phyloP scores from a whole-genome alignment of 2,797 vertebrate species.

The Etheostoma nigrum region DNA sequence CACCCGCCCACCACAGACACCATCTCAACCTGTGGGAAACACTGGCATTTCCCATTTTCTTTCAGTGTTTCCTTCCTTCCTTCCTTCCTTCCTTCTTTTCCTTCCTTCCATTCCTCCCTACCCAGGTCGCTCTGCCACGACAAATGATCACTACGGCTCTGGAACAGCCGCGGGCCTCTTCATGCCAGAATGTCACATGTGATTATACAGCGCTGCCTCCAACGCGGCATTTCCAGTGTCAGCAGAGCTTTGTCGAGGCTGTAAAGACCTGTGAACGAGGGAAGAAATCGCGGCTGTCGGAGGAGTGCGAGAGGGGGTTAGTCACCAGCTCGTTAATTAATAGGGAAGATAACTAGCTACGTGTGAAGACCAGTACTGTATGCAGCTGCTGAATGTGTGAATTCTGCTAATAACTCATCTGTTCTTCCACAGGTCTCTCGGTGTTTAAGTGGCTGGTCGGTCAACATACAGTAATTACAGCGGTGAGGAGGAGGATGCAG shows the following conservation, averaged over 20 bases:
- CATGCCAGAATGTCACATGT: conserved; percentile 40
- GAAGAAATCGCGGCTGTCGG: background rate
- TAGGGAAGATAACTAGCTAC: conserved; percentile 40
- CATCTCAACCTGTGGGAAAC: too few species aligned
- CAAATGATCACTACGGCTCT: conserved; percentile 12
- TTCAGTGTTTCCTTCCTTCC: too few species aligned
- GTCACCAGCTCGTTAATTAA: conserved; percentile 50
- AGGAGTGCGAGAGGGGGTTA: conserved; percentile 28
- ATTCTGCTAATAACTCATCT: background rate
- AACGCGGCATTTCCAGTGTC: conserved; percentile 19
- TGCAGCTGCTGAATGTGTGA: background rate
- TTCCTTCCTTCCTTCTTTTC: too few species aligned
- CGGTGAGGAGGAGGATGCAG: background rate
- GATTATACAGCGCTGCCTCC: conserved; percentile 20
- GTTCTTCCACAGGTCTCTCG: background rate
- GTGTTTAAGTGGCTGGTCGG: too few species aligned
- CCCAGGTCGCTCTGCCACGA: background rate
- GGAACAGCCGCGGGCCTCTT: conserved; percentile 32
- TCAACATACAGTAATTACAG: too few species aligned
- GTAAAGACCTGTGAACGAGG: conserved; percentile 8
- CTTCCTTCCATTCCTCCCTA: too few species aligned
- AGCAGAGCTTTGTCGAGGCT: background rate
- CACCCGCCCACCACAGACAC: too few species aligned
- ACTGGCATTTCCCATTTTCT: too few species aligned
- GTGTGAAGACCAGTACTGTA: conserved; percentile 16